Base-by-base conservation (phyloP, 2,113 vertebrate genomes). In the Neopipo cinnamomea region DNA sequence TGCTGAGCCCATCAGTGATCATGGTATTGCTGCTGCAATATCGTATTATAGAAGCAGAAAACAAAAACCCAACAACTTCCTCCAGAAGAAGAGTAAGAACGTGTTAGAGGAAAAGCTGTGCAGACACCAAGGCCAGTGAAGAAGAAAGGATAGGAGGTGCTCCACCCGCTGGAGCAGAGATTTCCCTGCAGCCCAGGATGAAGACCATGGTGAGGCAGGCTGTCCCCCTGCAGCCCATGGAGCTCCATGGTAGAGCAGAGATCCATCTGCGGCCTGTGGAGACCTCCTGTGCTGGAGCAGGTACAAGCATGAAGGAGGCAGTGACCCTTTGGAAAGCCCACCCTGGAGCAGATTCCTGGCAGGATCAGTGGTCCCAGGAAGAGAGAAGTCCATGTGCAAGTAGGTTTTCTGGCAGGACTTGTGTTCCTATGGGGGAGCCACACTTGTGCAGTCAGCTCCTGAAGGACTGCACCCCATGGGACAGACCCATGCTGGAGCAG, bases 381-480 rank as follows among this genome's bases (percentile, higher is more conserved):
- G n/a, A 66, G 14, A 53, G 5, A 2, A 41, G 2, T 12, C 14
- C 46, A 35, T 0, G 0, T 2, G 7, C 9, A 14, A 53, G 13
- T 21, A 5, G 31, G 12, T 41, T 61, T 47, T 22, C 30, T 66
- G 39, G 5, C 12, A 47, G 46, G 17, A 47, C 19, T 27, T 33
- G 39, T n/a, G 18, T 42, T 52, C 10, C 39, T 46, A 2, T 13
- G 41, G n/a, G 52, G 28, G 6, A 53, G 5, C 8, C 46, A 47
- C 21, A 8, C 5, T 61, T 44, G n/a, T 47, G 46, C 10, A 74
- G 3, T 68, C 16, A 25, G 39, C 24, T n/a, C n/a, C 33, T 47
- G 70, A 53, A 30, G 2, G 13, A 30, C 39, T 39, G 19, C 8
- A 10, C 7, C 18, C 61, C n/a, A 8, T 17, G 3, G 6, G 28